phyloP scores from a whole-genome alignment of 2,797 vertebrate species.

The Bradypus variegatus region DNA sequence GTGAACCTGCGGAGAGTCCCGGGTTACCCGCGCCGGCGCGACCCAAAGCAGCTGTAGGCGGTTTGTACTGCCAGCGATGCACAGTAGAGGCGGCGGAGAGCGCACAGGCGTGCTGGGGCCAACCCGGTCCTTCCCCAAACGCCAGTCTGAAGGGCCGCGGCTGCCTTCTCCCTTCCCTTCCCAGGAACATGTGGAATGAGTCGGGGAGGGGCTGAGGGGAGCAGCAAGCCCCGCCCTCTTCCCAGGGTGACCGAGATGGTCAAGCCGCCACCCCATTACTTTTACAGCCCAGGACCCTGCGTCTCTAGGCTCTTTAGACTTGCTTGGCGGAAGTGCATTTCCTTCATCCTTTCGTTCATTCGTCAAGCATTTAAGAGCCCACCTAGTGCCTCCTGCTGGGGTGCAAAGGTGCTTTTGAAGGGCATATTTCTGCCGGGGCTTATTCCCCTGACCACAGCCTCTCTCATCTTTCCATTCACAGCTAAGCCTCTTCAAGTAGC shows the following conservation, averaged over 20 bases:
- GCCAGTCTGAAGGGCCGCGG: too few relatives aligned
- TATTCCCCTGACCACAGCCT: neutral
- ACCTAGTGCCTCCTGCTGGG: too few relatives aligned
- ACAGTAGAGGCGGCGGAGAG: neutral
- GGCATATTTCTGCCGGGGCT: neutral
- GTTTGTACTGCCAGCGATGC: too few relatives aligned
- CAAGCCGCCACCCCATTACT: too few relatives aligned
- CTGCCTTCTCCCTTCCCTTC: too few relatives aligned
- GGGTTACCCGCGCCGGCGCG: neutral
- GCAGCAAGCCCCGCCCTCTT: neutral
- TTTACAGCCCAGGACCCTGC: neutral
- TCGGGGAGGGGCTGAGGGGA: neutral
- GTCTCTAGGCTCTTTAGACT: neutral
- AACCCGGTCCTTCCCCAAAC: too few relatives aligned
- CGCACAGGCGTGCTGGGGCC: neutral
- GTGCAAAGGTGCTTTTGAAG: neutral
- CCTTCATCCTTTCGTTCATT: too few relatives aligned
- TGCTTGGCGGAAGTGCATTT: neutral
- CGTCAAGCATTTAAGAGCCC: neutral
- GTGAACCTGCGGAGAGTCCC: constrained; percentile 77
- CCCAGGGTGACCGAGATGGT: neutral
- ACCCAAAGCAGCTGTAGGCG: neutral
- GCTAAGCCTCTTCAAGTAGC: neutral
- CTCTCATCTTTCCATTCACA: fast-evolving
- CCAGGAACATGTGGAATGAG: neutral